Evolutionary conservation across 2,797 vertebrate species (phyloP), one percentile per base, ranked within the genome.

Genomic region (Peromyscus eremicus): DNA sequence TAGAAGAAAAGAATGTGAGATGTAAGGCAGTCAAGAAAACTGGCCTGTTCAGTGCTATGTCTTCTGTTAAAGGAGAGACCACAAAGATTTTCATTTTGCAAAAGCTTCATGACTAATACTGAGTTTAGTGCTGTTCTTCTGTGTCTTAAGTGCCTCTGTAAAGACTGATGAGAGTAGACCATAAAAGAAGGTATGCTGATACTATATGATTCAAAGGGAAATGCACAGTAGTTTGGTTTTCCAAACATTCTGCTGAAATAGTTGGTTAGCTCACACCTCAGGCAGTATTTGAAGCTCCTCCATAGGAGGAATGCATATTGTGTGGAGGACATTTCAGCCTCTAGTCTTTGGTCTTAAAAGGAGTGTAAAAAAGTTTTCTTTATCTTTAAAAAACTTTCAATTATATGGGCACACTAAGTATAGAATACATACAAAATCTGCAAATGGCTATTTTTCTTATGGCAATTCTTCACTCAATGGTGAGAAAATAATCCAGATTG

Each of bases 401-500:
- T 95, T 79, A 94, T 12, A 0, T 95, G 89, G 68, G 84, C 6
- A 95, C 6, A 97, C 14, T n/a, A 95, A 93, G 79, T 76, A 83
- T 5, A 89, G 87, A 92, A 97, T 92, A 87, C 64, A 95, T 83
- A 94, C n/a, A 84, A 89, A 92, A 92, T 89, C 96, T 95, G 95
- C 93, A 97, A 97, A 97, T 90, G 82, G 23, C 80, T 52, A 19
- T 92, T 96, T 97, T 96, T 94, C 37, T 86, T 43, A 79, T 96
- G 64, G 84, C 73, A 88, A 97, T 97, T 97, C 95, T 98, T 97
- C 93, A 97, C 77, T 92, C 96, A 97, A 84, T 95, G 97, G 93
- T 96, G 97, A 96, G 97, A 98, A 98, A 97, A 97, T 97, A 98
- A 97, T 97, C 83, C 97, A 97, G 97, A 98, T 95, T 96, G 96